Percentiles rank a stretch among this genome's conserved stretches.
Evolutionary conservation across 2,797 vertebrate genomes (phyloP).

Genomic region (Mus minutoides): DNA sequence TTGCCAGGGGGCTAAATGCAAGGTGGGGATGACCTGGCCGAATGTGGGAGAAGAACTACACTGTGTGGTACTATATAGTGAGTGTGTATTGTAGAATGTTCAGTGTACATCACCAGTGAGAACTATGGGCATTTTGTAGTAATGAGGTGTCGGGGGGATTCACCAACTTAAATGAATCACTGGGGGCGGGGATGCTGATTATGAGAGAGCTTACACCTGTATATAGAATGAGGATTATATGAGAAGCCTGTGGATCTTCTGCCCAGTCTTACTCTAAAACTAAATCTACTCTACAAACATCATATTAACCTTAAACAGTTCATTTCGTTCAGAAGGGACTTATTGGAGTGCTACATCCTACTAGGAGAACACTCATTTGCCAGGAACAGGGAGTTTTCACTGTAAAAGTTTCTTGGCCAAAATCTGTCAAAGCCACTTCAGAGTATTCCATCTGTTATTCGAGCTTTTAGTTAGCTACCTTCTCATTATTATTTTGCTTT

Average conservation of each 20-base stretch:
- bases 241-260: neutral
- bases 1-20: neutral
- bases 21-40: neutral
- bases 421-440: constrained; percentile 35
- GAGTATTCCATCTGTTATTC: neutral
- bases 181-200: neutral
- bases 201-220: neutral
- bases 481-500: constrained; percentile 8
- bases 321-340: neutral
- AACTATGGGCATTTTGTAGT: neutral
- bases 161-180: neutral
- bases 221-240: neutral
- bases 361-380: neutral
- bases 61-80: neutral
- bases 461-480: constrained; percentile 39
- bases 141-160: neutral
- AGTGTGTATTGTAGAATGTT: neutral
- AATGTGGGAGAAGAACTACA: neutral
- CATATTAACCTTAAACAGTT: neutral
- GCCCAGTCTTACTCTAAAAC: neutral
- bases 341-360: neutral
- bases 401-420: constrained; percentile 17
- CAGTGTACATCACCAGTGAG: neutral
- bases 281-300: neutral
- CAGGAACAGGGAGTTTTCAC: neutral